Evolutionary conservation across 2,113 vertebrate species (phyloP).

Genomic region (Neodontobutis hainanensis): DNA sequence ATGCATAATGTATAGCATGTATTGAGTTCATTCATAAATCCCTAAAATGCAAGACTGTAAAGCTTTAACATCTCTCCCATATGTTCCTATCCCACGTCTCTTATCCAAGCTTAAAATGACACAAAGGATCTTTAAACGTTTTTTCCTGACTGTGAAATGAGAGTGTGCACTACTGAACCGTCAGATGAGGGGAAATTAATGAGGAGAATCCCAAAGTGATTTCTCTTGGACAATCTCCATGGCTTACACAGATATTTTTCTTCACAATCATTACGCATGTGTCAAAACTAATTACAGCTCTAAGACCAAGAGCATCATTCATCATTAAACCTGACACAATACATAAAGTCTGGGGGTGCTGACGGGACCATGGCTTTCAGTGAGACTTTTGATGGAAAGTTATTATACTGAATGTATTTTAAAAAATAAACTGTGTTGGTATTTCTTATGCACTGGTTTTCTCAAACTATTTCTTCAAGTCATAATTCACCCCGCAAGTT

Average conservation of each 20-base stretch:
- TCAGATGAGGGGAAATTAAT: conserved; percentile 46
- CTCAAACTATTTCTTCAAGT: too few species aligned
- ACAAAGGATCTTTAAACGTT: conserved; percentile 11
- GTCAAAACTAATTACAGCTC: conserved; percentile 57
- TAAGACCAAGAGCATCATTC: conserved; percentile 26
- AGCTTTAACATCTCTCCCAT: not conserved
- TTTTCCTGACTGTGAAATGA: conserved; percentile 28
- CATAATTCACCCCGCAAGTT: too few species aligned
- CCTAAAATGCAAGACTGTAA: not conserved
- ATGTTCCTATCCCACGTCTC: not conserved
- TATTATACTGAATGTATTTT: not conserved
- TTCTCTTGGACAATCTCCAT: conserved; percentile 27
- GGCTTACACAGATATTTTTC: conserved; percentile 43
- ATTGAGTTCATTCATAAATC: not conserved
- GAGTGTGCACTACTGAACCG: not conserved
- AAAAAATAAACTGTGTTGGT: not conserved
- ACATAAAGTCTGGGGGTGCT: conserved; percentile 2
- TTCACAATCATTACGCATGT: conserved; percentile 43
- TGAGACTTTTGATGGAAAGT: not conserved
- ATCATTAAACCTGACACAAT: conserved; percentile 17
- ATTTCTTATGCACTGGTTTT: too few species aligned
- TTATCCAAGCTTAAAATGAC: not conserved
- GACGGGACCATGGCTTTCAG: not conserved
- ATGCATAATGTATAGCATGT: too few species aligned
- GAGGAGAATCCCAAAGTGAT: conserved; percentile 44